Base-by-base conservation (phyloP, 2,888 invertebrate species). In the Zaprionus bogoriensis region DNA sequence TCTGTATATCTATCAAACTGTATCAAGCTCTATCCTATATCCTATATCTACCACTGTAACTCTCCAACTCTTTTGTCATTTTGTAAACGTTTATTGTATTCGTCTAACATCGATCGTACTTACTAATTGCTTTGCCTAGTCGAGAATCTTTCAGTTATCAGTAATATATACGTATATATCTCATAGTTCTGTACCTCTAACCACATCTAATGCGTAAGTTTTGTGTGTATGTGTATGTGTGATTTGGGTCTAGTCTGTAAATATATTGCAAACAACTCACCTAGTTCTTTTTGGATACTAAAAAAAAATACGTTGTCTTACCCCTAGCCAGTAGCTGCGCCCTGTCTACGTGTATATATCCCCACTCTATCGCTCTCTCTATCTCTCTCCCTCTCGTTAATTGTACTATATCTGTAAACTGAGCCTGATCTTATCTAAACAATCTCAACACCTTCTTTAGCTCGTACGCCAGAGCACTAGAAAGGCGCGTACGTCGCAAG, bases 401-500 rank as follows among this genome's bases (percentile, higher is more conserved):
- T 6, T 12, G 23, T 27, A n/a, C 7, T 45, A 19, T 14, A 22
- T 63, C 52, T 59, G 12, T 60, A 20, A 53, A 27, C 28, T 20
- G 7, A n/a, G 3, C 20, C 10, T 28, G 19, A 28, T 30, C 6
- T n/a, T 36, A 12, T 44, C 39, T 52, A 10, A 47, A n/a, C n/a
- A 4, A 51, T 36, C 1, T 22, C 12, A 28, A 25, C 22, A 23
- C 2, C 48, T 48, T 45, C 14, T 42, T 19, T 66, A 89, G 89
- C 68, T 89, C 67, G 88, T 89, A 58, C 89, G 89, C 10, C 79
- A 87, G 25, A 88, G 73, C 48, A 79, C 85, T 2, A 80, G 86
- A 3, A 89, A 87, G 65, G 23, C 73, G 2, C 70, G 77, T 3
- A 32, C 74, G 2, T 19, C 63, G 1, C 67, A 54, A 36, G 46